Evolutionary conservation across 2,888 invertebrate species (phyloP).

Genomic region (Drosophila austrosaltans): DNA sequence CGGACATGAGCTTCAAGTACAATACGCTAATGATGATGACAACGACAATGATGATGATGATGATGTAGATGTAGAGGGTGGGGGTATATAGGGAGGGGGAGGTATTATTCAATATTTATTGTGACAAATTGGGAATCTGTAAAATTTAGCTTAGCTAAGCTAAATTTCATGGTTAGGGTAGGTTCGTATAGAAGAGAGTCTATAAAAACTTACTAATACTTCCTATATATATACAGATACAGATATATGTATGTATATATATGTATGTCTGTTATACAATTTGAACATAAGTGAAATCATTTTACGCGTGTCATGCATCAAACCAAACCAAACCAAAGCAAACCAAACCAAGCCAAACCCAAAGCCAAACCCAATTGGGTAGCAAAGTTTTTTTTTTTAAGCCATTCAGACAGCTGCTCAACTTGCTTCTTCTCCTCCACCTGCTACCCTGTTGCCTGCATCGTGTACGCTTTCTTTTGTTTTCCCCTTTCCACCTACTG

Average conservation of each 20-base stretch:
- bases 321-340: slow-evolving; percentile 22
- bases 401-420: background rate
- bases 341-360: background rate
- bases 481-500: background rate
- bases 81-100: background rate
- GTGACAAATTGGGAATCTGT: background rate
- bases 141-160: background rate
- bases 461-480: background rate
- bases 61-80: slow-evolving; percentile 1
- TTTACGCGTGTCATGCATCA: slow-evolving; percentile 71
- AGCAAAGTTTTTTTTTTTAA: too few relatives aligned
- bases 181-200: too few relatives aligned
- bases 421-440: background rate
- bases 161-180: too few relatives aligned
- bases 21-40: slow-evolving; percentile 53
- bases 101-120: background rate
- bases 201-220: background rate
- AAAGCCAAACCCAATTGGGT: background rate
- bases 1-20: slow-evolving; percentile 66
- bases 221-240: background rate
- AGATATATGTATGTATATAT: background rate
- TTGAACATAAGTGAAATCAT: slow-evolving; percentile 68
- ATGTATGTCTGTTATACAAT: slow-evolving; percentile 62
- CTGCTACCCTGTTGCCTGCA: background rate
- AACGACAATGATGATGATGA: background rate